These are phyloP conservation scores for Festucalex cinctus DNA, from an alignment of 2,113 vertebrate species.

Conservation along the genomic window DNA sequence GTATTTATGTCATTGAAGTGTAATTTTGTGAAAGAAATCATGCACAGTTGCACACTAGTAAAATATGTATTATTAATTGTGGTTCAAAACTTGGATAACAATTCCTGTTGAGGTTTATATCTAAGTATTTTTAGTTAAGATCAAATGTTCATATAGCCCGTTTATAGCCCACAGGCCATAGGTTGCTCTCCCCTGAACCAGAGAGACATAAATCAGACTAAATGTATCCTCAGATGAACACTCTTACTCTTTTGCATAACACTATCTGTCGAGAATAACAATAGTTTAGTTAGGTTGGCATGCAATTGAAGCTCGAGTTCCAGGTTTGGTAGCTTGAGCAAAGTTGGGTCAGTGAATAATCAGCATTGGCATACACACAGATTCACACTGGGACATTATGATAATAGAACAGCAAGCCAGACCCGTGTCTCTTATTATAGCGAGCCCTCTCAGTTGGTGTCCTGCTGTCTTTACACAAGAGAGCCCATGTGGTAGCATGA, in stretches of 20 bases:
- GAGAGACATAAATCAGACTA: not conserved
- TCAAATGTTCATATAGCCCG: not conserved
- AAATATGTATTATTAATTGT: too few species aligned
- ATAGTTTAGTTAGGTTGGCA: not conserved
- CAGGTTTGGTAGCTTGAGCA: not conserved
- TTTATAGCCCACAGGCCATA: not conserved
- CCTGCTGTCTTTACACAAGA: conserved; percentile 22
- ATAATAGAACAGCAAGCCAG: conserved; percentile 9
- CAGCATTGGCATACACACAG: not conserved
- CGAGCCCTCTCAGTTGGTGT: conserved; percentile 9
- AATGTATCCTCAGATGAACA: not conserved
- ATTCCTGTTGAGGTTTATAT: not conserved
- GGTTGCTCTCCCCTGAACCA: not conserved
- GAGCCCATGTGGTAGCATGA: conserved; percentile 7
- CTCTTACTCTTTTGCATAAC: not conserved
- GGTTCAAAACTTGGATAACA: too few species aligned
- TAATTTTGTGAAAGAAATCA: too few species aligned
- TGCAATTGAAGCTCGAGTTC: not conserved
- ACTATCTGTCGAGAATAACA: not conserved
- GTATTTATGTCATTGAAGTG: too few species aligned
- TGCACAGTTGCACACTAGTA: too few species aligned
- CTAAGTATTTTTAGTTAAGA: not conserved
- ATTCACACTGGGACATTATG: conserved; percentile 1
- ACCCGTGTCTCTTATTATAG: conserved; percentile 27
- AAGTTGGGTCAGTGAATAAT: not conserved